Evolutionary conservation across 2,888 invertebrate species (phyloP), one percentile per base, ranked within the genome.

Genomic region (Gasteruption jaculator): DNA sequence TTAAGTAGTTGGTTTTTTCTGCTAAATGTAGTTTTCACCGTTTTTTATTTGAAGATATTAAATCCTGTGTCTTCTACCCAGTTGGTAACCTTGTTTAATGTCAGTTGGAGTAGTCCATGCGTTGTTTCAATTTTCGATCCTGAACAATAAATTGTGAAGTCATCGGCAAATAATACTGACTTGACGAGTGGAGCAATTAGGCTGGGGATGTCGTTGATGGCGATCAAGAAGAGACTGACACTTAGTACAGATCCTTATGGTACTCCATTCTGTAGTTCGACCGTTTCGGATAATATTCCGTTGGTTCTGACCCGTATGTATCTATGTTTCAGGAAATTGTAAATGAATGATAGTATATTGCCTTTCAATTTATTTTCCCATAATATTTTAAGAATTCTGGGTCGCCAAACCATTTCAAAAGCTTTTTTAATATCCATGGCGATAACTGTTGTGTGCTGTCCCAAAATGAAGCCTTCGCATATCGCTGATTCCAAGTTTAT

Each of bases 201-300:
- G 12, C 20, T 21, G 7, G 16, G 18, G 1, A 46, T 36, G 15
- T 41, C 48, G 20, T 53, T 51, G 11, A 52, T 52, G 15, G 45
- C 45, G 1, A 49, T 46, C 4, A 49, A 37, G 15, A 53, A 53
- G 5, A 47, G 20, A 1, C 43, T 48, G 5, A 47, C 45, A 15
- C 45, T 49, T 1, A 48, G 36, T 10, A 46, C 45, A 1, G 50
- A 47, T 7, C 49, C 49, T 38, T 46, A 45, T 6, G 48, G 49
- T 1, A 50, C 39, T 1, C 47, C 49, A 14, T 52, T 53, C 29
- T 22, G 12, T 20, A 38, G 14, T 12, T n/a, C 14, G 2, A 10
- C 14, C 25, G 15, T 38, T n/a, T 25, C 16, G 1, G 51, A 49
- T 10, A 38, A n/a, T 1, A 2, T 10, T n/a, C 35, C 30, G 8